Evolutionary conservation across 1,140 invertebrate genomes (phyloP).

Genomic region (Chelonus insularis): DNA sequence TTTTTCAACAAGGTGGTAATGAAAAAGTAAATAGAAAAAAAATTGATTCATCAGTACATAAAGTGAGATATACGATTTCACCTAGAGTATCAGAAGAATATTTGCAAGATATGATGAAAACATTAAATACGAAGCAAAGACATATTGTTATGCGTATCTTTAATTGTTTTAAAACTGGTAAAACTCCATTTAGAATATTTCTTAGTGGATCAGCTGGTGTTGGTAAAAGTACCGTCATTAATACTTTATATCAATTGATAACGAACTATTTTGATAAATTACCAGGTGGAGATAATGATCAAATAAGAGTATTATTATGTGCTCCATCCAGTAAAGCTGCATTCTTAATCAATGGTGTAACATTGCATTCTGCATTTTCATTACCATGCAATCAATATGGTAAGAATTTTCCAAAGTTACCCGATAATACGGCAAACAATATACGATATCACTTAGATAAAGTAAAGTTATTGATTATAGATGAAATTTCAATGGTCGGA

Average conservation of each 20-base stretch:
- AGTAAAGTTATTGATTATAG: conserved; percentile 44
- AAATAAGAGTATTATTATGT: conserved; percentile 25
- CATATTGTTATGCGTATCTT: conserved; percentile 30
- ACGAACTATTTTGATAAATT: conserved; percentile 17
- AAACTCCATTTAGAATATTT: conserved; percentile 27
- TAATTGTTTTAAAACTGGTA: conserved; percentile 31
- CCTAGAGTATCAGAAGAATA: too few species aligned
- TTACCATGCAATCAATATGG: conserved; percentile 34
- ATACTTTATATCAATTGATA: conserved; percentile 30
- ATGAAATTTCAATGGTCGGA: conserved; percentile 49
- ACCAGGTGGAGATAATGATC: neutral
- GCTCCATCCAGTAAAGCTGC: conserved; percentile 49
- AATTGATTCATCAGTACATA: neutral
- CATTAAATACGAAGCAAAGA: conserved; percentile 22
- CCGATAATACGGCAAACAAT: conserved; percentile 11
- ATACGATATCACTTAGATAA: conserved; percentile 30
- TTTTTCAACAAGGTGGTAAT: neutral
- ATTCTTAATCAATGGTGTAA: conserved; percentile 36
- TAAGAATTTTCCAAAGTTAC: conserved; percentile 1
- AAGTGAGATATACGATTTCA: too few species aligned
- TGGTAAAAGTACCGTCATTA: conserved; percentile 34
- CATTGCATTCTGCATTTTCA: conserved; percentile 40
- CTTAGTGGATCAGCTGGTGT: conserved; percentile 31
- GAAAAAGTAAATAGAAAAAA: neutral
- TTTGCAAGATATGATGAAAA: too few species aligned